Evolutionary conservation across 2,888 invertebrate species (phyloP).

Genomic region (Hetaerina titia): DNA sequence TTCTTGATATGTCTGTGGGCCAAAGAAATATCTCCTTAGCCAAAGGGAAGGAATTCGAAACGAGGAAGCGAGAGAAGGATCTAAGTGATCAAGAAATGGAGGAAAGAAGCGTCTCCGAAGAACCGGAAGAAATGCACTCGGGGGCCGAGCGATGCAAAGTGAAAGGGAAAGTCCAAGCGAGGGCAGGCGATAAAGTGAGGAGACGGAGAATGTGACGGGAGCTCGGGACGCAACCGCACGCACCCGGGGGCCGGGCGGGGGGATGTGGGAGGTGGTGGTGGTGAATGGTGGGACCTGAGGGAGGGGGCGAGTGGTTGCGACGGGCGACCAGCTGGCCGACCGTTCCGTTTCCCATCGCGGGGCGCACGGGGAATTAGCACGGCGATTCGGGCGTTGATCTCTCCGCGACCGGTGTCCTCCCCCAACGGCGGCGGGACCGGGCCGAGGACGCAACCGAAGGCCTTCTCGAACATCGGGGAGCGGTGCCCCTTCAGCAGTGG

Average conservation of each 20-base stretch:
- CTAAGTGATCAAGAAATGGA: background rate
- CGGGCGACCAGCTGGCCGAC: slow-evolving; percentile 23
- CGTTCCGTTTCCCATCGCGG: slow-evolving; percentile 45
- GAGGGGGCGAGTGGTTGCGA: background rate
- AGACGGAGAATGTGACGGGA: background rate
- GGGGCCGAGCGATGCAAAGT: background rate
- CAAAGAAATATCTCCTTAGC: background rate
- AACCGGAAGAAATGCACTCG: background rate
- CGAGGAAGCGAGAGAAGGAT: background rate
- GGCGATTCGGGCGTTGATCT: slow-evolving; percentile 59
- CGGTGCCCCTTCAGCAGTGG: no score
- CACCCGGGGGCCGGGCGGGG: background rate
- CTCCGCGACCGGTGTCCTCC: background rate
- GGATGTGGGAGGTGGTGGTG: background rate
- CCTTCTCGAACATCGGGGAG: no score
- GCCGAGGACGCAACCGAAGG: background rate
- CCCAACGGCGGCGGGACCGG: background rate
- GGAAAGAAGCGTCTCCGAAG: background rate
- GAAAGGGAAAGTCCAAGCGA: background rate
- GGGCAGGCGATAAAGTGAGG: background rate
- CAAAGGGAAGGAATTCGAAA: background rate
- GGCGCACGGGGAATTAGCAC: background rate
- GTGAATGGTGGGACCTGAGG: background rate
- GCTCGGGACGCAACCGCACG: background rate
- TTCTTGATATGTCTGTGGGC: no score